These are phyloP conservation scores for Frankliniella intonsa DNA, from an alignment of 2,888 invertebrate genomes.

Conservation along the genomic window DNA sequence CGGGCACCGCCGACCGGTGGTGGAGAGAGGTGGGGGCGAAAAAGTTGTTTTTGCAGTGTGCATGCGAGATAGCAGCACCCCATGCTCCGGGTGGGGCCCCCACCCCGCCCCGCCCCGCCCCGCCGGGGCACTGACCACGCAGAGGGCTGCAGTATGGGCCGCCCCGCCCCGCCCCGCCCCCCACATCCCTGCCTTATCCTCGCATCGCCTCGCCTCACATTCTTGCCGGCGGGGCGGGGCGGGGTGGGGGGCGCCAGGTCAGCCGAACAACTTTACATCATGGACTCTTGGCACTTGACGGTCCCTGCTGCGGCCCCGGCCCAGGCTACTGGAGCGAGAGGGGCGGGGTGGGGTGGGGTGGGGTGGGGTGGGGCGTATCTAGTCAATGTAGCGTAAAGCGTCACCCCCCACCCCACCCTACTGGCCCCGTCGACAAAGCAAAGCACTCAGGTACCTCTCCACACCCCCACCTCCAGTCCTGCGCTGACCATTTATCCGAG, in stretches of 20 bases:
- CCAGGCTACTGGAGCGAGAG: neutral
- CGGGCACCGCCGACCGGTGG: neutral
- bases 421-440: neutral
- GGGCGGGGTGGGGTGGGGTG: neutral
- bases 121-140: too few species aligned
- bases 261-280: slow-evolving; percentile 16
- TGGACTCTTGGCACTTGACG: slow-evolving; percentile 24
- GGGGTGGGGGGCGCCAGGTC: neutral
- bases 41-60: too few species aligned
- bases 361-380: slow-evolving; percentile 5
- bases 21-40: too few species aligned
- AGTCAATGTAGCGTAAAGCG: slow-evolving; percentile 17
- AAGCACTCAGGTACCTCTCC: neutral
- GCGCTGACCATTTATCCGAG: too few species aligned
- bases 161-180: too few species aligned
- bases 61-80: too few species aligned
- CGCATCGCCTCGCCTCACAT: too few species aligned
- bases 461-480: neutral
- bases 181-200: too few species aligned
- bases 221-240: too few species aligned
- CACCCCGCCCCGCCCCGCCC: too few species aligned
- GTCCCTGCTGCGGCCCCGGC: neutral
- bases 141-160: too few species aligned
- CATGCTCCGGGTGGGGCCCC: too few species aligned
- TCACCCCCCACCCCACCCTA: neutral